These are phyloP conservation scores for Lycaena phlaeas DNA, from an alignment of 2,888 invertebrate species.

Conservation along the genomic window DNA sequence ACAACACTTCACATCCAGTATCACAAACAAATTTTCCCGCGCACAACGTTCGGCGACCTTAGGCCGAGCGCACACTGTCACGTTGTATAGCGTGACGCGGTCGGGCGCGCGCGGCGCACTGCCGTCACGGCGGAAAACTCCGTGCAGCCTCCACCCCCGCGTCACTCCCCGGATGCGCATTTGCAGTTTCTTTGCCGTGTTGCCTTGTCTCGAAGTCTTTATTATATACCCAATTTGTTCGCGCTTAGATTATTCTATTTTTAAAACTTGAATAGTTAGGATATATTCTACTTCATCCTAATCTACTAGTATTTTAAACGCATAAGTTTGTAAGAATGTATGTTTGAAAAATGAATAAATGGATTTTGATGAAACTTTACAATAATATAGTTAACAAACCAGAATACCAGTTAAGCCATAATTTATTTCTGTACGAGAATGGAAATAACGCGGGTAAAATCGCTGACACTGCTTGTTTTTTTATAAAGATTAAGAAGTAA, in stretches of 20 bases:
- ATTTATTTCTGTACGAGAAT: no score
- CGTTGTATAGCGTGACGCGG: constrained; percentile 16
- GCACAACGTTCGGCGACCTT: constrained; percentile 9
- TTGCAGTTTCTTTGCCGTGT: constrained; percentile 46
- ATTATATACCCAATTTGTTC: constrained; percentile 24
- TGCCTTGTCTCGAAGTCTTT: constrained; percentile 23
- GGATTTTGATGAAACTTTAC: no score
- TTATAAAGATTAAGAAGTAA: no score
- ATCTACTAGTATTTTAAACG: no score
- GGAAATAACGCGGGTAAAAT: no score
- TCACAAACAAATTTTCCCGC: constrained; percentile 8
- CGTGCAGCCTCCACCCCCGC: constrained; percentile 59
- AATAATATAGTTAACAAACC: no score
- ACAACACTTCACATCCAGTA: constrained; percentile 3
- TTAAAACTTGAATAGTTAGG: neutral
- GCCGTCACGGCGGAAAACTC: constrained; percentile 46
- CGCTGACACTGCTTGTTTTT: no score
- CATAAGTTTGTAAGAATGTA: no score
- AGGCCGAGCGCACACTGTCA: constrained; percentile 19
- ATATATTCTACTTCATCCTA: no score
- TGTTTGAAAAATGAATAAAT: no score
- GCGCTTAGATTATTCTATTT: constrained; percentile 11
- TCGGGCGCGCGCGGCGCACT: constrained; percentile 51
- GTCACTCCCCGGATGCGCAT: constrained; percentile 49
- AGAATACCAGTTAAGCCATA: no score